Percentiles rank a stretch among this genome's conserved stretches.
Evolutionary conservation across 2,888 invertebrate species (phyloP).

Genomic region (Incurvaria masculella): DNA sequence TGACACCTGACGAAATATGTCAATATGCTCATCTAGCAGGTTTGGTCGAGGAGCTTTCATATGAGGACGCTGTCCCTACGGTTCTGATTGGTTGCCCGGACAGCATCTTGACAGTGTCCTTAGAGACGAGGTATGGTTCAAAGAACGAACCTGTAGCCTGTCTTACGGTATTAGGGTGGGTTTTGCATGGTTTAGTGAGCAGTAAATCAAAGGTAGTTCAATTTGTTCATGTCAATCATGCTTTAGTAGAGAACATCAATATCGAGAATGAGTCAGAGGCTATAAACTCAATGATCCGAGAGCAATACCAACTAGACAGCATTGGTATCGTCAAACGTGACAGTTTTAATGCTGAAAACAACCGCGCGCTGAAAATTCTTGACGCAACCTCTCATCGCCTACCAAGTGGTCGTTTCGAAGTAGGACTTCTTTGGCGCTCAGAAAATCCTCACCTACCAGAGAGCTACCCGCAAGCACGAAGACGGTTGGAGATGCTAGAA

Average conservation of each 20-base stretch:
- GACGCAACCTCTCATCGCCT: neutral
- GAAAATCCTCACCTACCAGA: conserved; percentile 3
- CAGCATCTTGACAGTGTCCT: neutral
- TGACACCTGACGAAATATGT: too few relatives aligned
- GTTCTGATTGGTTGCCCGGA: neutral
- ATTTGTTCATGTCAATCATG: neutral
- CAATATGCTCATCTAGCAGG: too few relatives aligned
- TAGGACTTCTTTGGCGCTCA: conserved; percentile 9
- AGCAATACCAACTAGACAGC: neutral
- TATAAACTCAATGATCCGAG: too few relatives aligned
- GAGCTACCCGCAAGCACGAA: conserved; percentile 7
- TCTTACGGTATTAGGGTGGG: neutral
- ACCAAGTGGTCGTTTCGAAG: conserved; percentile 6
- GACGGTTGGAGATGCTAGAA: conserved; percentile 8
- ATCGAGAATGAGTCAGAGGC: too few relatives aligned
- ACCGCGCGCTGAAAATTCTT: neutral
- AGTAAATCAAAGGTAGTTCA: neutral
- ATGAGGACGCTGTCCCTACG: too few relatives aligned
- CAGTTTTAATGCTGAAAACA: neutral
- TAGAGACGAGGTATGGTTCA: neutral
- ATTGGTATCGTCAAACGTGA: neutral
- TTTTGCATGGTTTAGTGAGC: neutral
- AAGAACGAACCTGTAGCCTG: neutral
- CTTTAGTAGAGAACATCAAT: too few relatives aligned
- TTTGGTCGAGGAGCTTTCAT: too few relatives aligned